Evolutionary conservation across 37 sponge, comb jelly and placozoan genomes (phyloP), one percentile per base, ranked within the genome.

Genomic region (Halichondria panicea): DNA sequence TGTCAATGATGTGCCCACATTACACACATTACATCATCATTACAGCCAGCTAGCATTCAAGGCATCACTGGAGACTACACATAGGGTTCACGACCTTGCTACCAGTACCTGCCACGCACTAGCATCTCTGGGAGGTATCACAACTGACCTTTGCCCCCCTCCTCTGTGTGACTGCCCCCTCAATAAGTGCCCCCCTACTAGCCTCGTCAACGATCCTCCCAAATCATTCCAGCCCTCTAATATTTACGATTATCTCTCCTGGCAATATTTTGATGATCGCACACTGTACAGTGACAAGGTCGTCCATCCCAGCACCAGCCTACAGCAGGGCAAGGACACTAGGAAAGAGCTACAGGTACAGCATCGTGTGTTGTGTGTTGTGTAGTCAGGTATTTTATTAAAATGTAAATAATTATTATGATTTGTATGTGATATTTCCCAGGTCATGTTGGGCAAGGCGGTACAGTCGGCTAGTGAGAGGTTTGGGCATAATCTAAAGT

Each of bases 181-280:
- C n/a, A n/a, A 28, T 2, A 44, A 64, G 35, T 73, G 82, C 31
- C 56, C 82, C 2, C 9, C 32, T 0, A 35, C 55, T 55, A 55
- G 57, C 9, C 56, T 52, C 7, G 64, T 72, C 0, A 4, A 54
- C 22, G 19, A 37, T 6, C 22, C 28, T 15, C 15, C 68, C 4
- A 53, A 21, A 4, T 18, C 56, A 12, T 75, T 57, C 69, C 57
- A 68, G 24, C 66, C 86, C 0, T 65, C 3, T 3, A 39, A 24
- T 59, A 71, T 62, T 0, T 63, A 63, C 31, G 80, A 85, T 40
- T 56, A 58, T 27, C 74, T 36, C 45, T 27, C 43, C 0, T 85
- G 86, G 86, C 25, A 72, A 7, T 78, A 79, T 32, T 85, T 85
- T 57, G 80, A 78, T 46, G 12, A 31, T 39, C 24, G 28, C 1